Evolutionary conservation across 1,140 invertebrate species (phyloP), one percentile per base, ranked within the genome.

Genomic region (Bombus breviceps): DNA sequence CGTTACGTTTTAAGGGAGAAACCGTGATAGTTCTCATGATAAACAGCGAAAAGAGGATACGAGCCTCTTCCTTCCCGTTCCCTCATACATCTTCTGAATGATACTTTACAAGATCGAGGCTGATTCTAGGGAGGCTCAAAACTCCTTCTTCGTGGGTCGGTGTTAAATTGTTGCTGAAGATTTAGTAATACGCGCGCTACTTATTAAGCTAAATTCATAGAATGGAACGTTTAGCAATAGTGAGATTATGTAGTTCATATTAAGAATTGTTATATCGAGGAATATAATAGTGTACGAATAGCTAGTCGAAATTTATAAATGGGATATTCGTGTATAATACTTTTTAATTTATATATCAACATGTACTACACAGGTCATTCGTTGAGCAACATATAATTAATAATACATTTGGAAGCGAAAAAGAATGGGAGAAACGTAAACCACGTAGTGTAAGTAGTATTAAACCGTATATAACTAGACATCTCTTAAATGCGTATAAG

Each of bases 1-100:
- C 76, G 76, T 84, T 84, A 37, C 83, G 53, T 69, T 79, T 62
- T 62, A 62, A 79, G 76, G 75, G 39, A 57, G 75, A 71, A 2
- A 18, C 32, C 32, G 39, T 22, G 72, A 22, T 57, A 71, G 66
- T 79, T 84, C 32, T 76, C 66, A 84, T 79, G 83, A 84, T 78
- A 84, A 84, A 84, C 53, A 78, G 43, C 47, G 64, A 28, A n/a
- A 43, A 43, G n/a, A 59, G 82, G 64, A 71, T 47, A 22, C 32
- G 25, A 62, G 39, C 22, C 25, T 18, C 32, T 64, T 75, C 81
- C 71, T 82, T 47, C 69, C 6, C 28, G 57, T 4, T 47, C 47
- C 25, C 43, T 77, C 73, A 37, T 57, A 62, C 43, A 34, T 76
- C 43, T 83, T 69, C n/a, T 47, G 64, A 47, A 76, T 69, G 25